Conservation (phyloP, 2,888 invertebrate species). For the Meteorus colon region DNA sequence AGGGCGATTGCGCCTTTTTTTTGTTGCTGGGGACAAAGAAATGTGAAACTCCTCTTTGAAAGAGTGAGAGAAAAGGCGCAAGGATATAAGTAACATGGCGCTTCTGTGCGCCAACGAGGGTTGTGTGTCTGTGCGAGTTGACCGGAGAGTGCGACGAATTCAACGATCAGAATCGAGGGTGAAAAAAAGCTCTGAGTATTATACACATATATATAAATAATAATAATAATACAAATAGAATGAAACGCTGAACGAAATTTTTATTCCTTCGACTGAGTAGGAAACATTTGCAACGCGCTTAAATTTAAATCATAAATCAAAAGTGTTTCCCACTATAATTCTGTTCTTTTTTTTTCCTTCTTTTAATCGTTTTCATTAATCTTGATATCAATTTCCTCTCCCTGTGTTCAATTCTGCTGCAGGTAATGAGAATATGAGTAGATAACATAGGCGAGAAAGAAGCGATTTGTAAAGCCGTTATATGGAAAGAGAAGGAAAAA, state of each 20-base stretch:
- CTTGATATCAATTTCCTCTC: background rate
- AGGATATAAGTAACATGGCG: slow-evolving; percentile 7
- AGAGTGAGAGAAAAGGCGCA: background rate
- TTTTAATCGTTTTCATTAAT: background rate
- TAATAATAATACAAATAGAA: background rate
- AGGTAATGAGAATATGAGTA: background rate
- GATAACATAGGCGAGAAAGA: background rate
- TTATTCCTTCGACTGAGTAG: background rate
- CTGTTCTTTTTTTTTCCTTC: background rate
- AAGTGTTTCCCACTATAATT: background rate
- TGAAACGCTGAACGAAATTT: background rate
- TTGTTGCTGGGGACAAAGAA: slow-evolving; percentile 50
- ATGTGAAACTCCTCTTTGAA: background rate
- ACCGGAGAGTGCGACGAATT: slow-evolving; percentile 12
- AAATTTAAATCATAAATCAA: slow-evolving; percentile 1
- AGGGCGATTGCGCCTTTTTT: slow-evolving; percentile 40
- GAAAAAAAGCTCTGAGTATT: background rate
- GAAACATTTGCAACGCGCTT: background rate
- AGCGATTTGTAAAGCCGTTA: background rate
- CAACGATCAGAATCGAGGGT: slow-evolving; percentile 22
- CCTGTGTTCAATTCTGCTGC: background rate
- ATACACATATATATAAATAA: background rate
- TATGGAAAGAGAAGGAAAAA: background rate
- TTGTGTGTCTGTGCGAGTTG: slow-evolving; percentile 15
- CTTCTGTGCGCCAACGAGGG: slow-evolving; percentile 29